phyloP scores from a whole-genome alignment of 2,888 invertebrate species.

The Trichopoda pennipes region DNA sequence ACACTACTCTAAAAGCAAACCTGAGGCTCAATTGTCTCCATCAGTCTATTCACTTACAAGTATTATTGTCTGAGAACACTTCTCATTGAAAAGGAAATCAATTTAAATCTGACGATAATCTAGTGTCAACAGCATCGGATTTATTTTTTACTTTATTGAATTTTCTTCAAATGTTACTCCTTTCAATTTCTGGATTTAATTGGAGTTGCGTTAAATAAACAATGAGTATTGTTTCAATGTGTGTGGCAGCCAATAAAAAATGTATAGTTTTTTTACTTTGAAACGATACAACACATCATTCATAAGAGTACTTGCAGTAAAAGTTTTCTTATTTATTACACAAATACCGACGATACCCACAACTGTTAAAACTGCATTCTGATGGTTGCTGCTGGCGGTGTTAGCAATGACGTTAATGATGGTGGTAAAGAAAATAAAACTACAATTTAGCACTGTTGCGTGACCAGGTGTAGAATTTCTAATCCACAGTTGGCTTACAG shows the following conservation, averaged over 20 bases:
- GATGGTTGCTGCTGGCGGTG: constrained; percentile 8
- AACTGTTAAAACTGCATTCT: constrained; percentile 7
- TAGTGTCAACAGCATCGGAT: too few relatives aligned
- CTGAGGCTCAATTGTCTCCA: too few relatives aligned
- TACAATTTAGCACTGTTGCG: constrained; percentile 58
- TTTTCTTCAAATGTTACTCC: background rate
- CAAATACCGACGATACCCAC: constrained; percentile 19
- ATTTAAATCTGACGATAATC: too few relatives aligned
- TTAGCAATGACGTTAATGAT: constrained; percentile 1
- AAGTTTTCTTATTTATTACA: constrained; percentile 53
- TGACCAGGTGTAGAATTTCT: constrained; percentile 62
- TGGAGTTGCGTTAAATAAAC: constrained; percentile 2
- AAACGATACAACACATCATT: too few relatives aligned
- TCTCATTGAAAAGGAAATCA: too few relatives aligned
- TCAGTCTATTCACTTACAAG: too few relatives aligned
- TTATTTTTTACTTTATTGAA: too few relatives aligned
- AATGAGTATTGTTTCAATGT: background rate
- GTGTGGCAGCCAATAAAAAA: constrained; percentile 11
- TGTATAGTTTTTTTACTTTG: constrained; percentile 8
- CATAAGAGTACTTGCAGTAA: constrained; percentile 24
- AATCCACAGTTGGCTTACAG: constrained; percentile 10
- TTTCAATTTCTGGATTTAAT: constrained; percentile 21
- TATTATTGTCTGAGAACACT: too few relatives aligned
- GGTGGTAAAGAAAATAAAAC: constrained; percentile 52
- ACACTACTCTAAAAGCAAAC: too few relatives aligned